These are phyloP conservation scores for Malurus elegans DNA, from an alignment of 2,113 vertebrate species.

Conservation along the genomic window DNA sequence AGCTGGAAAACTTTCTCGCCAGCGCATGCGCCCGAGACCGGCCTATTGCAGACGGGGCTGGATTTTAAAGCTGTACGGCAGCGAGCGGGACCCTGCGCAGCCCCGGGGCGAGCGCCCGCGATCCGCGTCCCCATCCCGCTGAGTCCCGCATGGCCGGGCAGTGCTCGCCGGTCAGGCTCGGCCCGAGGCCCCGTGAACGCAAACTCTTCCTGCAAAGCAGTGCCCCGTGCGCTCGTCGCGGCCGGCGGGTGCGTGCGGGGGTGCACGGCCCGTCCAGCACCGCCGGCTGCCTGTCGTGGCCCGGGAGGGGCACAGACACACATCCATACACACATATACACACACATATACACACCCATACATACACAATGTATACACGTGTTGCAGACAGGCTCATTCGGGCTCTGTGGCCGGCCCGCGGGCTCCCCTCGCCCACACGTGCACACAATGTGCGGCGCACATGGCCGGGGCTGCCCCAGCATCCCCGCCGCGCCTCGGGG, in stretches of 20 bases:
- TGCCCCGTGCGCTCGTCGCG: not conserved
- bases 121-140: accelerated
- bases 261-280: not conserved
- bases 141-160: too few species aligned
- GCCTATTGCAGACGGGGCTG: slow-evolving; percentile 72
- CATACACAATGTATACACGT: too few species aligned
- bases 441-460: not conserved
- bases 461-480: not conserved
- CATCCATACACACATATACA: accelerated
- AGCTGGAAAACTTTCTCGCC: slow-evolving; percentile 60
- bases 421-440: not conserved
- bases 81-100: not conserved
- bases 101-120: accelerated
- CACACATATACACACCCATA: accelerated
- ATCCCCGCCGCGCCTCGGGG: not conserved
- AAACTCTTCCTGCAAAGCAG: not conserved
- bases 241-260: not conserved
- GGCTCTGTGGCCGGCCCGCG: not conserved
- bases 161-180: not conserved
- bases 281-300: not conserved
- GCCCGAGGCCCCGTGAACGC: not conserved
- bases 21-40: slow-evolving; percentile 84
- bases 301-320: not conserved
- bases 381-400: too few species aligned
- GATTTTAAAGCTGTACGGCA: slow-evolving; percentile 75